A percentile compares a stretch with the other conserved stretches of the same genome.
Evolutionary conservation across 1,140 invertebrate species (phyloP).

Genomic region (Danaus melanippus): DNA sequence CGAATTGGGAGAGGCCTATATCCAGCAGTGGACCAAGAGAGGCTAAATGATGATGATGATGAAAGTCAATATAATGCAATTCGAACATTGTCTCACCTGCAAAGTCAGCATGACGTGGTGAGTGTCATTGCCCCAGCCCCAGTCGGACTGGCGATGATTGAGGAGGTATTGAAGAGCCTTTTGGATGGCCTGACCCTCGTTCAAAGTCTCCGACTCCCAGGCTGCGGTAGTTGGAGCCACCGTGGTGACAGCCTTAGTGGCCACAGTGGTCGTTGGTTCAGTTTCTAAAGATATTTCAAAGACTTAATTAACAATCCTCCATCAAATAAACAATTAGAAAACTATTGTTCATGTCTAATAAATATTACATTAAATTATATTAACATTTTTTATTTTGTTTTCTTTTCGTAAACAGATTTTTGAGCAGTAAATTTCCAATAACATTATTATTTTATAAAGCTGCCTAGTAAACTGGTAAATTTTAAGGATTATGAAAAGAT

Average conservation of each 20-base stretch:
- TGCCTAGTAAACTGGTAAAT: no score
- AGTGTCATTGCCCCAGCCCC: conserved; percentile 85
- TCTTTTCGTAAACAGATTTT: no score
- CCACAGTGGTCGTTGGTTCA: conserved; percentile 42
- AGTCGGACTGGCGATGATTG: conserved; percentile 78
- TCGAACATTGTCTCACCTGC: conserved; percentile 47
- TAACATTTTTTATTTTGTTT: no score
- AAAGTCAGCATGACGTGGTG: conserved; percentile 80
- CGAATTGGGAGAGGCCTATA: no score
- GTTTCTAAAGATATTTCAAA: conserved; percentile 34
- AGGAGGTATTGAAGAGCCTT: conserved; percentile 78
- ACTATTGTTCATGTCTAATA: no score
- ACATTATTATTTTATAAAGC: no score
- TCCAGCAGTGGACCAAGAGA: no score
- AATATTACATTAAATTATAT: no score
- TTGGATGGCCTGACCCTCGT: conserved; percentile 74
- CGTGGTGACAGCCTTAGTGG: conserved; percentile 35
- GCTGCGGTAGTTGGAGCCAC: conserved; percentile 32
- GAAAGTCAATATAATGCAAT: neutral
- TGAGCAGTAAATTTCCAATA: no score
- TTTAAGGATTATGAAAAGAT: neutral
- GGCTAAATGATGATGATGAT: no score
- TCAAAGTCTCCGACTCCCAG: conserved; percentile 60
- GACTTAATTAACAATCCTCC: no score
- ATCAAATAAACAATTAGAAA: no score